Percentiles rank a stretch among this genome's conserved stretches.
These are phyloP conservation scores for Glandiceps talaboti DNA, from an alignment of 53 echinoderm and acorn worm genomes.

Conservation along the genomic window DNA sequence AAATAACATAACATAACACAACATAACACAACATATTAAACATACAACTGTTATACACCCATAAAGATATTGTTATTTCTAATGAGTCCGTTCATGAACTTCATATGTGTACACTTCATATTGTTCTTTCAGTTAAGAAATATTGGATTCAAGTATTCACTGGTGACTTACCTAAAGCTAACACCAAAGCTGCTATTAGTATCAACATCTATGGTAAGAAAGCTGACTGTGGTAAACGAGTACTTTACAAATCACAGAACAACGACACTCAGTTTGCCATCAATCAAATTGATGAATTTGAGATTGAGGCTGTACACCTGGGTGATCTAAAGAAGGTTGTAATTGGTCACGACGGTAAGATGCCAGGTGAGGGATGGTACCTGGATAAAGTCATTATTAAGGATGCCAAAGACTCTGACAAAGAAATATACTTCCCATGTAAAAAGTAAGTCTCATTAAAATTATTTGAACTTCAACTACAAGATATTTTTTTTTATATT, in stretches of 20 bases:
- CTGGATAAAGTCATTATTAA: conserved; percentile 80
- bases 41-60: too few species aligned
- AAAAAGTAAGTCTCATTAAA: conserved; percentile 39
- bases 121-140: conserved; percentile 32
- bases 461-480: too few species aligned
- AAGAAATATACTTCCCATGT: conserved; percentile 65
- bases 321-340: conserved; percentile 66
- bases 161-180: conserved; percentile 28
- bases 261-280: conserved; percentile 31
- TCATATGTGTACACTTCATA: too few species aligned
- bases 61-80: not conserved
- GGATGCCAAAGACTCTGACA: conserved; percentile 64
- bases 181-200: conserved; percentile 47
- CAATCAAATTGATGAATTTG: conserved; percentile 80
- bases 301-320: conserved; percentile 85
- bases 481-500: too few species aligned
- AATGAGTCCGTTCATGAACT: not conserved
- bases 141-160: conserved; percentile 87
- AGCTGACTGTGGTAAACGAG: conserved; percentile 60
- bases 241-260: conserved; percentile 56
- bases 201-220: conserved; percentile 61
- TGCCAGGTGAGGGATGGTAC: conserved; percentile 66
- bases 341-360: conserved; percentile 87
- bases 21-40: too few species aligned
- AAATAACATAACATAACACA: too few species aligned